These are phyloP conservation scores for Tenthredo notha DNA, from an alignment of 2,888 invertebrate genomes.

Conservation along the genomic window DNA sequence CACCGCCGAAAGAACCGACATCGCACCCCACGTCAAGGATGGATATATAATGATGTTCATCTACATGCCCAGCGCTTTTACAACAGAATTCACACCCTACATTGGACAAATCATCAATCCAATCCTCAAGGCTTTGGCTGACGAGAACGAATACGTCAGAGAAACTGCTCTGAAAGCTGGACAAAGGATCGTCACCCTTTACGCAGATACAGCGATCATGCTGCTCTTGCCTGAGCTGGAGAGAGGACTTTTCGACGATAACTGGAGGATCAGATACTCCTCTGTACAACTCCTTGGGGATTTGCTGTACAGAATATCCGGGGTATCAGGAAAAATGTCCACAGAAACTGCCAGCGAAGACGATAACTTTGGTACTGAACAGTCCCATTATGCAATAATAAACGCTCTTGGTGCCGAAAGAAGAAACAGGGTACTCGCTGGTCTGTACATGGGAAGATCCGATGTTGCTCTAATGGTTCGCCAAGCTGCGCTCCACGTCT, in stretches of 20 bases:
- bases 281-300: slow-evolving; percentile 98
- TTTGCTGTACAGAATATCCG: slow-evolving; percentile 96
- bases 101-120: slow-evolving; percentile 98
- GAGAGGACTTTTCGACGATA: slow-evolving; percentile 96
- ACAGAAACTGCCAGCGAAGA: slow-evolving; percentile 99
- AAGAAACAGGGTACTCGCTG: slow-evolving; percentile 95
- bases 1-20: slow-evolving; percentile 95
- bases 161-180: slow-evolving; percentile 98
- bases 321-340: slow-evolving; percentile 99
- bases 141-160: slow-evolving; percentile 99
- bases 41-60: slow-evolving; percentile 99
- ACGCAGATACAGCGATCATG: slow-evolving; percentile 96
- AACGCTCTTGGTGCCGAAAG: slow-evolving; percentile 92
- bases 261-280: slow-evolving; percentile 97
- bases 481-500: slow-evolving; percentile 98
- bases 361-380: slow-evolving; percentile 99
- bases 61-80: slow-evolving; percentile 98
- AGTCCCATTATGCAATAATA: slow-evolving; percentile 95
- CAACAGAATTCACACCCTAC: slow-evolving; percentile 96
- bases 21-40: slow-evolving; percentile 98
- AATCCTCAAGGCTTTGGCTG: slow-evolving; percentile 97
- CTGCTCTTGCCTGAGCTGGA: slow-evolving; percentile 96
- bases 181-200: slow-evolving; percentile 97
- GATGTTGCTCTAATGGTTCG: slow-evolving; percentile 98
- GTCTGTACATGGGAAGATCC: slow-evolving; percentile 97